Conservation (phyloP, 2,888 invertebrate species). For the Dryobota labecula region DNA sequence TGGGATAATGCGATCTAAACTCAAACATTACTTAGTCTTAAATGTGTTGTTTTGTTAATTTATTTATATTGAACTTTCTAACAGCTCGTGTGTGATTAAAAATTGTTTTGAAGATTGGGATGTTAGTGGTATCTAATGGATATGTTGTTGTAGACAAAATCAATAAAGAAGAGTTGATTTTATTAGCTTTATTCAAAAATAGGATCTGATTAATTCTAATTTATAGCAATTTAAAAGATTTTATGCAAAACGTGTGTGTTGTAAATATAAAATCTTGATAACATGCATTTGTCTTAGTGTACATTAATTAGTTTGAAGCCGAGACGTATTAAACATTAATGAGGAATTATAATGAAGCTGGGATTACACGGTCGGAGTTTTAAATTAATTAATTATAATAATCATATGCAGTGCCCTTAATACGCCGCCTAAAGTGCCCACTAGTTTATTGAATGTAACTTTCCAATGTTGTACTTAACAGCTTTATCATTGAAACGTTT, state of each 20-base stretch:
- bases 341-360: slow-evolving; percentile 80
- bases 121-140: slow-evolving; percentile 30
- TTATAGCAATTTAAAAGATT: slow-evolving; percentile 64
- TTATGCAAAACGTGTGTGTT: slow-evolving; percentile 70
- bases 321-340: slow-evolving; percentile 79
- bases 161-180: slow-evolving; percentile 28
- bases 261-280: slow-evolving; percentile 78
- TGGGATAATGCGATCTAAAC: slow-evolving; percentile 86
- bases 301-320: slow-evolving; percentile 81
- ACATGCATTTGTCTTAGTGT: slow-evolving; percentile 80
- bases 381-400: slow-evolving; percentile 73
- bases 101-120: slow-evolving; percentile 48
- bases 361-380: slow-evolving; percentile 75
- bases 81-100: slow-evolving; percentile 57
- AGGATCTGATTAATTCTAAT: slow-evolving; percentile 39
- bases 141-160: slow-evolving; percentile 23
- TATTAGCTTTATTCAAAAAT: slow-evolving; percentile 26
- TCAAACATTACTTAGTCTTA: slow-evolving; percentile 83
- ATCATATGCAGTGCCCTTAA: slow-evolving; percentile 69
- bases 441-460: slow-evolving; percentile 54
- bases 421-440: slow-evolving; percentile 52
- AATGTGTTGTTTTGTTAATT: slow-evolving; percentile 79
- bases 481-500: slow-evolving; percentile 50
- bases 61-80: slow-evolving; percentile 70
- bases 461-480: slow-evolving; percentile 56